A percentile compares a stretch with the other conserved stretches of the same genome.
Conservation (phyloP, 2,888 invertebrate genomes). For the Apodemia duryi region DNA sequence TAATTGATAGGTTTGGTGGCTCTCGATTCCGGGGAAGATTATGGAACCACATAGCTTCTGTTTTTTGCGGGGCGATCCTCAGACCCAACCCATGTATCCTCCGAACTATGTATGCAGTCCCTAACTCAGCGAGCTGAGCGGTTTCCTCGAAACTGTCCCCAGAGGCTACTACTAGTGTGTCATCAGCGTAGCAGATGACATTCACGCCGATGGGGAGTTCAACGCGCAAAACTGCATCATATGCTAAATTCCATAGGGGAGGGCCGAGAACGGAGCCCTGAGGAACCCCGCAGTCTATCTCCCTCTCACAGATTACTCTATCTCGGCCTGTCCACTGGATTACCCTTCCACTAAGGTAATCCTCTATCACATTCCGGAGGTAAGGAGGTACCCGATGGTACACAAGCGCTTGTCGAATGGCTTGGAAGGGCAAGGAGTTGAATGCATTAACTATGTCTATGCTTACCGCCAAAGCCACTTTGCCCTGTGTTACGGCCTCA, state of each 20-base stretch:
- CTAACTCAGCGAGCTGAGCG: neutral
- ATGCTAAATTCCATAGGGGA: neutral
- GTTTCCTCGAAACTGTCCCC: neutral
- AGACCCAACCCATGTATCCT: neutral
- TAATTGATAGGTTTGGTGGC: neutral
- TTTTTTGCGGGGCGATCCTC: neutral
- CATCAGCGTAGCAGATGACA: too few species aligned
- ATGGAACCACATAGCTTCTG: neutral
- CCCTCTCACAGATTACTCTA: too few species aligned
- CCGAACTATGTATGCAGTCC: neutral
- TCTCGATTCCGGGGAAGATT: neutral
- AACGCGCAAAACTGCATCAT: neutral
- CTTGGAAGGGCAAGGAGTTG: too few species aligned
- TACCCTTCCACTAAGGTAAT: too few species aligned
- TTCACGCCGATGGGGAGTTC: neutral
- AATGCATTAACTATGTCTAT: too few species aligned
- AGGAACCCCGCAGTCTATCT: neutral
- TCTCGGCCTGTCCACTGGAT: neutral
- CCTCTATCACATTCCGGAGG: too few species aligned
- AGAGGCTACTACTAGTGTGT: too few species aligned
- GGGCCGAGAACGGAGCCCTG: too few species aligned
- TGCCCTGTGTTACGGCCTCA: too few species aligned
- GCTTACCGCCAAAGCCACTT: too few species aligned
- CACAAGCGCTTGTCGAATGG: too few species aligned
- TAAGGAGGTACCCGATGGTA: too few species aligned